These are phyloP conservation scores for Bettongia penicillata DNA, from an alignment of 2,113 vertebrate species.

Conservation along the genomic window DNA sequence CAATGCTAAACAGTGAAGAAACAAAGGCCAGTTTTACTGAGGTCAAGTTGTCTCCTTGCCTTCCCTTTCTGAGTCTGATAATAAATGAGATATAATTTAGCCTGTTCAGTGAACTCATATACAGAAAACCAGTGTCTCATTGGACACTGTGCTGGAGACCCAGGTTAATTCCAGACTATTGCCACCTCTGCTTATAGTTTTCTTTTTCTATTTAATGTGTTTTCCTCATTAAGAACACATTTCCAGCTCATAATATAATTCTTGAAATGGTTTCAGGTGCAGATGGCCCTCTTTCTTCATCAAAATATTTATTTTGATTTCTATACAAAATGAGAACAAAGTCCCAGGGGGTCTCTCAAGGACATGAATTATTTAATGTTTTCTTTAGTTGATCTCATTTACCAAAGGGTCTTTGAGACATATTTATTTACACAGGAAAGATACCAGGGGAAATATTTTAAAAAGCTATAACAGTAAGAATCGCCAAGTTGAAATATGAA, in stretches of 20 bases:
- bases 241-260: constrained; percentile 57
- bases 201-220: neutral
- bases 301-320: constrained; percentile 69
- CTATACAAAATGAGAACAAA: constrained; percentile 74
- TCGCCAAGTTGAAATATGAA: constrained; percentile 67
- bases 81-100: neutral
- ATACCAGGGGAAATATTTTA: constrained; percentile 68
- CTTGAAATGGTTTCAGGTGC: constrained; percentile 59
- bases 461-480: constrained; percentile 67
- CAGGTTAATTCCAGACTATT: neutral
- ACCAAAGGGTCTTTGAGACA: constrained; percentile 56
- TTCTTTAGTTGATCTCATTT: constrained; percentile 72
- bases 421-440: constrained; percentile 72
- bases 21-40: neutral
- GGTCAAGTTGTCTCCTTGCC: neutral
- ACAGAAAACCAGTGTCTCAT: neutral
- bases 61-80: neutral
- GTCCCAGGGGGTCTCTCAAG: constrained; percentile 56
- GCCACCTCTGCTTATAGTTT: neutral
- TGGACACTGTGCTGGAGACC: neutral
- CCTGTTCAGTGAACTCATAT: neutral
- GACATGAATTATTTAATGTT: constrained; percentile 73
- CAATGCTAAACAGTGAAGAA: neutral
- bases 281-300: constrained; percentile 64
- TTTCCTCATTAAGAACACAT: constrained; percentile 40